A percentile compares a stretch with the other conserved stretches of the same genome.
Conservation (phyloP, 2,888 invertebrate species). For the Pyrocoelia pectoralis region DNA sequence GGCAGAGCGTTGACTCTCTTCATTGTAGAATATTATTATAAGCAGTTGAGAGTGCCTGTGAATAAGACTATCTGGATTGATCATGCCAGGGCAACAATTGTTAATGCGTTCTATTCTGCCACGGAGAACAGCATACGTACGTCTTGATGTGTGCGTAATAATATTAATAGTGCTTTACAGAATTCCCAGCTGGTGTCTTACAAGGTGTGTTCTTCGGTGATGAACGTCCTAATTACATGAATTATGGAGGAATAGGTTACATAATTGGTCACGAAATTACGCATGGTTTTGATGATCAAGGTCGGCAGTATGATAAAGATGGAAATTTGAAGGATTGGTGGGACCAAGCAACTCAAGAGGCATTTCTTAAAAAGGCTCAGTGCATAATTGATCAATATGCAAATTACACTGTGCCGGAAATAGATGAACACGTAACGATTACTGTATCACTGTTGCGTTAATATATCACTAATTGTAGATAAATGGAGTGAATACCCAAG, state of each 20-base stretch:
- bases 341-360: conserved; percentile 86
- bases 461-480: conserved; percentile 63
- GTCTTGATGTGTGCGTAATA: conserved; percentile 43
- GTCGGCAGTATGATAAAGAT: conserved; percentile 31
- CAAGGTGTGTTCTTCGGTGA: conserved; percentile 87
- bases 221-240: conserved; percentile 84
- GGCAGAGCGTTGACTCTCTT: conserved; percentile 62
- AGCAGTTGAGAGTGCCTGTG: conserved; percentile 61
- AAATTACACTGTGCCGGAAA: conserved; percentile 79
- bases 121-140: conserved; percentile 68
- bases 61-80: conserved; percentile 64
- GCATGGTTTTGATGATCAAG: conserved; percentile 73
- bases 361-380: conserved; percentile 77
- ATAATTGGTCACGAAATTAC: conserved; percentile 89
- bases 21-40: conserved; percentile 61
- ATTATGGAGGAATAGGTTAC: conserved; percentile 85
- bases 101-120: conserved; percentile 65
- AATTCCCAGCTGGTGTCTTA: conserved; percentile 88
- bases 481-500: conserved; percentile 91
- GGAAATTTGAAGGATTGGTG: conserved; percentile 50
- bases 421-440: conserved; percentile 64
- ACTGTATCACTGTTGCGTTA: not conserved
- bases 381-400: conserved; percentile 91
- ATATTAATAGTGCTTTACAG: conserved; percentile 57
- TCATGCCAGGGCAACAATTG: conserved; percentile 62